These are phyloP conservation scores for Metridium senile DNA, from an alignment of 92 coral and sea anemone species.

Conservation along the genomic window DNA sequence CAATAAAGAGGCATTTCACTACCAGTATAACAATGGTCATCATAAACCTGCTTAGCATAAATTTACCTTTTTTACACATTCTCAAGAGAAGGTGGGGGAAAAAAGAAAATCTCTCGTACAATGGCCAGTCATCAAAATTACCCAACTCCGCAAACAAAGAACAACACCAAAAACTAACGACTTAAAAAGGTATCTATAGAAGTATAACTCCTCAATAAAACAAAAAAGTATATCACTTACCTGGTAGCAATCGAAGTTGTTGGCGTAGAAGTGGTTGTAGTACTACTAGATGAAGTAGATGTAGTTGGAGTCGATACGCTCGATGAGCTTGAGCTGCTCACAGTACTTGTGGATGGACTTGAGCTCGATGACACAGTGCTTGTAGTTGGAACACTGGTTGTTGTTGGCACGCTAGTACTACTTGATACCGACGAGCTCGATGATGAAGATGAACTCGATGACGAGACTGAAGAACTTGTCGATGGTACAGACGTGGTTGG, in stretches of 20 bases:
- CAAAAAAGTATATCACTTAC: too few species aligned
- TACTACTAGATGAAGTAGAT: not conserved
- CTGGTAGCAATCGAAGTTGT: not conserved
- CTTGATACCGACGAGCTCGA: not conserved
- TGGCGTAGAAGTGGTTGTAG: not conserved
- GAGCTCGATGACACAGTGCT: not conserved
- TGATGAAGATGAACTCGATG: conserved; percentile 19
- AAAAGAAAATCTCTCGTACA: too few species aligned
- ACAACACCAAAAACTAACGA: too few species aligned
- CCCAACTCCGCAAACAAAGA: too few species aligned
- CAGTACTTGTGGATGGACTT: conserved; percentile 28
- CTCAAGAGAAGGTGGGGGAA: too few species aligned
- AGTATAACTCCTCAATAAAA: too few species aligned
- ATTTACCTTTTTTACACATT: too few species aligned
- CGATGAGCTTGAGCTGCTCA: not conserved
- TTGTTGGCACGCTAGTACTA: not conserved
- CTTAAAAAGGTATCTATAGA: too few species aligned
- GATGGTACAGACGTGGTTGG: conserved; percentile 8
- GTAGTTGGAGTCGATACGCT: conserved; percentile 27
- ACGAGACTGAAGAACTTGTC: not conserved
- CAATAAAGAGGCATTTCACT: too few species aligned
- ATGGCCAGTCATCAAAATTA: too few species aligned
- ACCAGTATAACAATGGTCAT: too few species aligned
- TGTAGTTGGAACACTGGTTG: not conserved
- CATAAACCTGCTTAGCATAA: too few species aligned